A percentile compares a stretch with the other conserved stretches of the same genome.
phyloP scores from a whole-genome alignment of 2,888 invertebrate genomes.

The Cantharis flavilabris region DNA sequence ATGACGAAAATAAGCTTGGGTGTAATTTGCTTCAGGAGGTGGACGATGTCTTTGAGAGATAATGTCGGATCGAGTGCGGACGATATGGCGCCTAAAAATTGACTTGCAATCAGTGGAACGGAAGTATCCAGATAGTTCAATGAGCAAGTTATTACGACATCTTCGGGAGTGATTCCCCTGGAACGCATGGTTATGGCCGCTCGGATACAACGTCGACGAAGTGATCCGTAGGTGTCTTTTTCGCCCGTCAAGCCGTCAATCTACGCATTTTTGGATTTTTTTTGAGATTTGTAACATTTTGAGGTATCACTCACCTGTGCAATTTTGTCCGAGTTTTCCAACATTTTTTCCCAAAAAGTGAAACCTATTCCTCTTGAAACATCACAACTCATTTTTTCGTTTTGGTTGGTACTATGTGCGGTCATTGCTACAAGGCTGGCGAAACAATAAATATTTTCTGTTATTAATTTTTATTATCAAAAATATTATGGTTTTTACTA shows the following conservation, averaged over 20 bases:
- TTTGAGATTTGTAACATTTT: background rate
- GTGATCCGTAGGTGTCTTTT: conserved; percentile 51
- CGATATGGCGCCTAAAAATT: conserved; percentile 53
- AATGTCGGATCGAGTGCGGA: conserved; percentile 43
- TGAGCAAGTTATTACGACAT: conserved; percentile 57
- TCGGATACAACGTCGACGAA: conserved; percentile 2
- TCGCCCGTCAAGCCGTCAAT: conserved; percentile 13
- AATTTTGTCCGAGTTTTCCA: background rate
- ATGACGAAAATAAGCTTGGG: conserved; percentile 21
- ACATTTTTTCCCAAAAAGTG: background rate
- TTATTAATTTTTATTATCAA: too few relatives aligned
- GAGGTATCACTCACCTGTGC: background rate
- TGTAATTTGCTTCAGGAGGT: conserved; percentile 34
- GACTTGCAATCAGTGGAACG: conserved; percentile 56
- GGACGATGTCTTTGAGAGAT: conserved; percentile 34
- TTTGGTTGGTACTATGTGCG: background rate
- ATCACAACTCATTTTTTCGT: background rate
- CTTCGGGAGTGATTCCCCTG: conserved; percentile 51
- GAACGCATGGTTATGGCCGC: conserved; percentile 29
- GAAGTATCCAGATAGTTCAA: conserved; percentile 55
- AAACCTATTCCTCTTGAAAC: background rate
- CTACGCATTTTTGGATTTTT: background rate
- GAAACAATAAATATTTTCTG: background rate
- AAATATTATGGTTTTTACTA: too few relatives aligned
- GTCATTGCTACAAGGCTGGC: background rate